Evolutionary conservation across 2,888 invertebrate genomes (phyloP), one percentile per base, ranked within the genome.

Genomic region (Andrena marginata): DNA sequence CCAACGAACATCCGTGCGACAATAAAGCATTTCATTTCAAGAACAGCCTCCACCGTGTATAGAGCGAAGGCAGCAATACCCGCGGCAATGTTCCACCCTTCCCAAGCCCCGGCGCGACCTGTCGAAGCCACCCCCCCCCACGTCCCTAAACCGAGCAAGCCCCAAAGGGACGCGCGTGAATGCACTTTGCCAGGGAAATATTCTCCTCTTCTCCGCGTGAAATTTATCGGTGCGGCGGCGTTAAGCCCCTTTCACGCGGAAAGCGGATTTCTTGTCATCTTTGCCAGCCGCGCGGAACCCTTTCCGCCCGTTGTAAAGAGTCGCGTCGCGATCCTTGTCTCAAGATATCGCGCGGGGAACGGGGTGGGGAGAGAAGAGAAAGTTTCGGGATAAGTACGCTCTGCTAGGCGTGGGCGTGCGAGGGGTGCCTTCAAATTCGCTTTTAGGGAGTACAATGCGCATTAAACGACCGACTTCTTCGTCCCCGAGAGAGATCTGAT

Each of bases 171-270:
- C 77, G 87, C 89, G 84, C 89, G 88, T 89, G 90, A 91, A 90
- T 92, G 90, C 90, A 90, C 90, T 89, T 90, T 83, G 85, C 87
- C 85, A 77, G 84, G 78, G 80, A 89, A 86, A 88, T 87, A 87
- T 86, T 83, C 80, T 85, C 77, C 77, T 77, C 72, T 77, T 71
- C 77, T 77, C 60, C 78, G 77, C 33, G 74, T 81, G 82, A 87
- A 90, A 90, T 90, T 90, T 90, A 90, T 90, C 87, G 86, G 74
- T 72, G 75, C 77, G 81, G 75, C 69, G 74, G 68, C 82, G 79
- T 77, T 89, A 84, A 88, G 84, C 85, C 69, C 77, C 82, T 85
- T 87, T 85, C 86, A 77, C 83, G 86, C 69, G 80, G 73, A 79
- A 84, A 87, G 84, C 83, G 84, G 85, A 88, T 89, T 84, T 83